Conservation (phyloP, 2,888 invertebrate species). For the Scotopteryx bipunctaria region DNA sequence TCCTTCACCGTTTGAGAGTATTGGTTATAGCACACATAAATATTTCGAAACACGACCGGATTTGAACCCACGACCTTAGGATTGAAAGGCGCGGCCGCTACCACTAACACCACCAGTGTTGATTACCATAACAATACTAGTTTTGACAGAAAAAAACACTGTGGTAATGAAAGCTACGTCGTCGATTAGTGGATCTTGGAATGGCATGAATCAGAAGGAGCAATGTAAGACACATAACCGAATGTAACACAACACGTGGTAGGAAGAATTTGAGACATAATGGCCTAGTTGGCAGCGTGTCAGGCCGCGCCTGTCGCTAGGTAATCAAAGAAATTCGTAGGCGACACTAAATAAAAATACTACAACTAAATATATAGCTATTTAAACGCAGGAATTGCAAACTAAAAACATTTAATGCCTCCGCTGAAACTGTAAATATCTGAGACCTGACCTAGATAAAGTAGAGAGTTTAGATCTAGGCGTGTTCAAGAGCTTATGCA, state of each 20-base stretch:
- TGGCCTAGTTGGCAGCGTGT: constrained; percentile 75
- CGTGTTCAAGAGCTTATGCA: constrained; percentile 7
- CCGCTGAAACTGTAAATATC: constrained; percentile 20
- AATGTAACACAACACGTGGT: constrained; percentile 42
- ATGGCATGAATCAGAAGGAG: constrained; percentile 27
- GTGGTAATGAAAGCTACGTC: too few species aligned
- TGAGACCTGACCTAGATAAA: constrained; percentile 34
- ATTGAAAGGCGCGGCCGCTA: too few species aligned
- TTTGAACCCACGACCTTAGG: too few species aligned
- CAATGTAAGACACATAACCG: constrained; percentile 44
- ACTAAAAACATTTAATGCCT: constrained; percentile 1
- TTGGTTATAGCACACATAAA: too few species aligned
- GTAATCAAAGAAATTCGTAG: constrained; percentile 60
- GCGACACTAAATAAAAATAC: constrained; percentile 20
- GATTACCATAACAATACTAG: too few species aligned
- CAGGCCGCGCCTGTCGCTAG: constrained; percentile 59
- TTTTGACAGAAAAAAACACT: too few species aligned
- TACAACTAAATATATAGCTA: constrained; percentile 38
- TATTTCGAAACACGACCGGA: too few species aligned
- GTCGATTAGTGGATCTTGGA: too few species aligned
- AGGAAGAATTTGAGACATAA: constrained; percentile 60
- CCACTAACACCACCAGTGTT: too few species aligned
- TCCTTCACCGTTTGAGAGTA: too few species aligned
- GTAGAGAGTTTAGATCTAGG: constrained; percentile 20
- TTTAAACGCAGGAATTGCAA: constrained; percentile 34